These are phyloP conservation scores for Andrena fulva DNA, from an alignment of 2,888 invertebrate species.

Conservation along the genomic window DNA sequence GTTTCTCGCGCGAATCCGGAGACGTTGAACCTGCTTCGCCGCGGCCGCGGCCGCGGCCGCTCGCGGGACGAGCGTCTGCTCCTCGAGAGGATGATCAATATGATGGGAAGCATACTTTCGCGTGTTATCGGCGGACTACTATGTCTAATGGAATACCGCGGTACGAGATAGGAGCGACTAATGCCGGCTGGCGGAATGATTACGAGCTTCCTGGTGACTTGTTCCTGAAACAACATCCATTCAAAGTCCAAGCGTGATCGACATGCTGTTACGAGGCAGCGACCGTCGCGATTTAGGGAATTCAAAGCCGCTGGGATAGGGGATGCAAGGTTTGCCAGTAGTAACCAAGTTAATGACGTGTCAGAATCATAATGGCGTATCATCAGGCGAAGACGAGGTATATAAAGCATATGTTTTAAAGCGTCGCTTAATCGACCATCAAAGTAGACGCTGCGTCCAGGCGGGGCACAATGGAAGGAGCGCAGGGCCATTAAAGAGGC, in stretches of 20 bases:
- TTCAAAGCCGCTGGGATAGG: constrained; percentile 59
- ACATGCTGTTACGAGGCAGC: constrained; percentile 64
- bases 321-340: constrained; percentile 51
- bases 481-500: constrained; percentile 74
- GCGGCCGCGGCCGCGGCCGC: background rate
- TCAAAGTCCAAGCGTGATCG: background rate
- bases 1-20: constrained; percentile 6
- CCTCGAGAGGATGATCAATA: constrained; percentile 33
- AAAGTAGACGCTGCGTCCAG: constrained; percentile 75
- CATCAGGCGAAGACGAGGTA: constrained; percentile 78
- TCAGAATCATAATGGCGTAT: constrained; percentile 82
- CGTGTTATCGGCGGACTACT: constrained; percentile 23
- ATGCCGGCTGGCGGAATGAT: background rate
- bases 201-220: background rate
- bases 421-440: constrained; percentile 82
- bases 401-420: constrained; percentile 82
- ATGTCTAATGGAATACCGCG: constrained; percentile 53
- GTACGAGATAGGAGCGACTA: constrained; percentile 12
- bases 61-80: constrained; percentile 14
- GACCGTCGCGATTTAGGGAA: constrained; percentile 74
- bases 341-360: constrained; percentile 82
- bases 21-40: constrained; percentile 27
- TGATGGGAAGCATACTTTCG: constrained; percentile 20
- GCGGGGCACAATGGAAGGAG: constrained; percentile 74
- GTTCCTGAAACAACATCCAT: background rate